phyloP scores from a whole-genome alignment of 30 jellyfish, hydroid and myxozoan genomes.

The Clytia hemisphaerica region DNA sequence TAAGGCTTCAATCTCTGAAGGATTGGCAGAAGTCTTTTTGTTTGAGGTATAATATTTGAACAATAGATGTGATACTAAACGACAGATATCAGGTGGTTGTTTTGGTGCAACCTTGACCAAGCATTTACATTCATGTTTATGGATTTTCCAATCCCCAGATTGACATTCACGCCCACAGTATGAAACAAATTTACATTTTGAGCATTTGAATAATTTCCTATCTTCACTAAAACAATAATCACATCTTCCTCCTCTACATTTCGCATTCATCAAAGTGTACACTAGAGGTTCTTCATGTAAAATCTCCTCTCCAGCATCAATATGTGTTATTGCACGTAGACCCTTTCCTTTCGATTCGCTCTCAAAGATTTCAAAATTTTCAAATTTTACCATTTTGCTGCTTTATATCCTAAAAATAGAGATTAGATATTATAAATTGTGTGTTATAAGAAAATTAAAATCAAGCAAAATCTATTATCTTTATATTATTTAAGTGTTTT shows the following conservation, averaged over 20 bases:
- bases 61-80: constrained; percentile 52
- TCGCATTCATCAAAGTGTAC: constrained; percentile 17
- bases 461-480: too few relatives aligned
- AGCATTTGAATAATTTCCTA: constrained; percentile 47
- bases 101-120: constrained; percentile 59
- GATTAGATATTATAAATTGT: too few relatives aligned
- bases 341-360: constrained; percentile 57
- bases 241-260: constrained; percentile 50
- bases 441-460: too few relatives aligned
- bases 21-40: neutral
- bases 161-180: constrained; percentile 86
- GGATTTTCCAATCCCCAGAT: constrained; percentile 70
- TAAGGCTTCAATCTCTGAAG: neutral
- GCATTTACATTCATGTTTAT: constrained; percentile 79
- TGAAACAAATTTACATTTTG: constrained; percentile 59
- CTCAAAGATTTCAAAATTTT: constrained; percentile 20
- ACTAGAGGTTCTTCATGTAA: constrained; percentile 38
- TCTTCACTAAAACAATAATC: constrained; percentile 44
- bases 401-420: neutral
- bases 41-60: constrained; percentile 8
- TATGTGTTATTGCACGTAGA: constrained; percentile 13
- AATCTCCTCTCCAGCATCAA: constrained; percentile 34
- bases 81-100: constrained; percentile 88
- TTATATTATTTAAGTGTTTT: too few relatives aligned
- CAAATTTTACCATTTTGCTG: constrained; percentile 21